Base-by-base conservation (phyloP, 2,113 vertebrate genomes). In the Melanerpes aurifrons region DNA sequence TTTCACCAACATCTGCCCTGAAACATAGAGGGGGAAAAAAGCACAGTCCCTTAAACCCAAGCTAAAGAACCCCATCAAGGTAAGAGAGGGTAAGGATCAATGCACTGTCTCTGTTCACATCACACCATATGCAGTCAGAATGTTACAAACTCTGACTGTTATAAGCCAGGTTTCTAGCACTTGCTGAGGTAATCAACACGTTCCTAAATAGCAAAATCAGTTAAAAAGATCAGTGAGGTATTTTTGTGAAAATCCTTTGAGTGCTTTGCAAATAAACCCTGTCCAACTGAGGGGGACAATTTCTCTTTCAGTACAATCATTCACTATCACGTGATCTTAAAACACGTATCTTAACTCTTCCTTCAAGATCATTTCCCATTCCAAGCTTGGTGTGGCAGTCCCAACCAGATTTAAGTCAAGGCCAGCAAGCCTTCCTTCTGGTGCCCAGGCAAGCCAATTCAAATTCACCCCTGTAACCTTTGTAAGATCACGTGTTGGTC, bases 1-100 rank as follows among this genome's bases (percentile, higher is more conserved):
- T 68, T 47, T 98, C 97, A 61, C 97, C 97, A 78, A 86, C 87
- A 45, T 97, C 98, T 32, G 96, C 97, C 95, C 99, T 99, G 91
- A 63, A 97, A 93, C 72, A 97, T 21, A 94, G 64, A 94, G 21
- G 21, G 72, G 47, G 70, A 62, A 71, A 91, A 89, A 73, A 82
- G 2, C 31, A 69, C 15, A 75, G 5, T 62, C 12, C 40, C 73
- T 87, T 80, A 83, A 48, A 59, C 3, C 15, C 26, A 58, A 92
- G 45, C 26, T 37, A 32, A 82, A 71, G 28, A 14, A 45, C 5
- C n/a, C 13, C 58, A 54, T 29, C 9, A 2, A 3, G 15, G 24
- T 31, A 63, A 53, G 12, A 25, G n/a, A 69, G 8, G 10, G 35
- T 28, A 12, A 61, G 67, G 48, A 45, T 47, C 0, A 1, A 40